Percentiles rank a stretch among this genome's conserved stretches.
Evolutionary conservation across 2,888 invertebrate species (phyloP).

Genomic region (Macropis europaea): DNA sequence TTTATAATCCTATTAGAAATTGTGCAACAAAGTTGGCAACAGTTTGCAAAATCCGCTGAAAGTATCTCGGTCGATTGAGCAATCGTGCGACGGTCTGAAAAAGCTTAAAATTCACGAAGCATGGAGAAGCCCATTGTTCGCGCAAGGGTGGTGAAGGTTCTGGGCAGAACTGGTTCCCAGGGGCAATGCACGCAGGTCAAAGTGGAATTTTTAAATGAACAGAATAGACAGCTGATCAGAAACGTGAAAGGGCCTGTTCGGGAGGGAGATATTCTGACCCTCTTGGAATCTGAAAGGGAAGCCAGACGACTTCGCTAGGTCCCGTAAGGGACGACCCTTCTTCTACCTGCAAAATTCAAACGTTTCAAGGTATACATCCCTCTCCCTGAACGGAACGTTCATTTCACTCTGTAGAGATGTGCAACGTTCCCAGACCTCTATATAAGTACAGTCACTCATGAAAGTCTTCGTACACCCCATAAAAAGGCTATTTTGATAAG

Average conservation of each 20-base stretch:
- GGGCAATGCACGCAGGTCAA: conserved; percentile 99
- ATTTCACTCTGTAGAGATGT: background rate
- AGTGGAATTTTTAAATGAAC: conserved; percentile 98
- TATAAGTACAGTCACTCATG: background rate
- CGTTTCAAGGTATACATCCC: background rate
- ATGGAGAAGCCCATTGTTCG: conserved; percentile 94
- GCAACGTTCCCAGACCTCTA: background rate
- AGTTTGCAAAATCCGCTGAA: background rate
- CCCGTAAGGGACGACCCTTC: background rate
- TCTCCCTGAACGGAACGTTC: background rate
- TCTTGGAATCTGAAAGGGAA: conserved; percentile 99
- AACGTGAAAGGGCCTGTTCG: conserved; percentile 99
- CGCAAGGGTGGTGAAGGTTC: conserved; percentile 96
- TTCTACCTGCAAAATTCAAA: background rate
- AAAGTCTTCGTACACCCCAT: no score
- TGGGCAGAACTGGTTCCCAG: conserved; percentile 99
- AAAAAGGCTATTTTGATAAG: no score
- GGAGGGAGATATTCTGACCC: conserved; percentile 98
- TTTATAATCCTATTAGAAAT: conserved; percentile 1
- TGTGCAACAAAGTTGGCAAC: conserved; percentile 28
- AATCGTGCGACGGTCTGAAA: background rate
- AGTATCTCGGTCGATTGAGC: background rate
- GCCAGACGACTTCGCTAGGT: conserved; percentile 96
- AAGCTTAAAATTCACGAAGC: background rate
- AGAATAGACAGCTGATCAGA: conserved; percentile 98